Evolutionary conservation across 1,140 invertebrate species (phyloP), one percentile per base, ranked within the genome.

Genomic region (Drosophila albomicans): DNA sequence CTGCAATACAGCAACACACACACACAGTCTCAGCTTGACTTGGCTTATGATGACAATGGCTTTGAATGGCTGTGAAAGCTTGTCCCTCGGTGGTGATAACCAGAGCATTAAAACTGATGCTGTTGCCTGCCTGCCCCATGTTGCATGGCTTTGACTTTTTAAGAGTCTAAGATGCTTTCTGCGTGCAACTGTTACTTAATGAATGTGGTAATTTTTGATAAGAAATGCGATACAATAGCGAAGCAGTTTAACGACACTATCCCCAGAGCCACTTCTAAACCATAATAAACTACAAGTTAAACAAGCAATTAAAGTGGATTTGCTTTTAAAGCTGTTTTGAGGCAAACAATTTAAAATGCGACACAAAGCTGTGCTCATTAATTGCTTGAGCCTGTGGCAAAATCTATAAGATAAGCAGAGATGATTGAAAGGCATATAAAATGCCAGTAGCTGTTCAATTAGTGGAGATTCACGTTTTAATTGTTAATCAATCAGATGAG

Each of bases 21-120:
- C 15, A 62, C 3, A 20, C 68, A 49, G 13, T 6, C 28, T 25
- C 7, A 67, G 38, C 66, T 51, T 58, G 35, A 35, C 59, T 58
- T 58, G 35, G 52, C 67, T 64, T 58, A 58, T 75, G 59, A 70
- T 58, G 67, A 75, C 73, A 75, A 75, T 75, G 68, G 65, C 59
- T 20, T 20, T 65, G 61, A 58, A 73, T 70, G 59, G 45, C 58
- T 64, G 46, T 75, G n/a, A 64, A 70, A 70, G 32, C 43, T 11
- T 11, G 3, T 75, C 54, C 73, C 68, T 46, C 43, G 61, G 11
- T 20, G 64, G 38, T 59, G 73, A 75, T 71, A 71, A 75, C 35
- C 71, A 43, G 32, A 38, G 57, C 71, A 74, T 74, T 74, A 74
- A 62, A 74, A 74, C 51, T 48, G 56, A 56, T 13, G 54, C 45